Percentiles rank a stretch among this genome's conserved stretches.
phyloP scores from a whole-genome alignment of 2,113 vertebrate genomes.

The Paradoxurus hermaphroditus region DNA sequence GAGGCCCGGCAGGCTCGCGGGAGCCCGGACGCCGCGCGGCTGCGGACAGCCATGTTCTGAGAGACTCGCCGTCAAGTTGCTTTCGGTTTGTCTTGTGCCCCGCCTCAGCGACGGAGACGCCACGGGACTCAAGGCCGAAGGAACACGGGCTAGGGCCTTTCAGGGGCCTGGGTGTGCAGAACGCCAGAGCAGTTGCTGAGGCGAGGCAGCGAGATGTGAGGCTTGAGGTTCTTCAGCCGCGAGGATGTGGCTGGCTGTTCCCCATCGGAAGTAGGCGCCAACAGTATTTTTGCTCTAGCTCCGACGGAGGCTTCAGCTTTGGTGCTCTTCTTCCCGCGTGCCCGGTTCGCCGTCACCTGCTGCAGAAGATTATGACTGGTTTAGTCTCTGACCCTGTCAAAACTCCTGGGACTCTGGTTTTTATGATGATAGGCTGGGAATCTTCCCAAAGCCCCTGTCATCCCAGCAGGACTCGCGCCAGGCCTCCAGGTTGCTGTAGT shows the following conservation, averaged over 20 bases:
- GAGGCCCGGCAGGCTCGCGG: not conserved
- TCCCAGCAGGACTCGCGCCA: slow-evolving; percentile 86
- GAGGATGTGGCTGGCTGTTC: slow-evolving; percentile 76
- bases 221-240: fast-evolving
- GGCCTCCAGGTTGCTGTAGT: slow-evolving; percentile 90
- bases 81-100: slow-evolving; percentile 84
- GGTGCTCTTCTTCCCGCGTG: slow-evolving; percentile 85
- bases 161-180: slow-evolving; percentile 5
- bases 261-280: slow-evolving; percentile 86
- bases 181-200: slow-evolving; percentile 59
- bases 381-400: slow-evolving; percentile 52
- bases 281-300: slow-evolving; percentile 86
- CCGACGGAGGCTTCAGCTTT: slow-evolving; percentile 83
- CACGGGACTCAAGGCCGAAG: slow-evolving; percentile 86
- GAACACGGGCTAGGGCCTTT: slow-evolving; percentile 84
- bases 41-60: slow-evolving; percentile 47
- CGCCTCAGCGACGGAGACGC: slow-evolving; percentile 73
- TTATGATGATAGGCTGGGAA: slow-evolving; percentile 84
- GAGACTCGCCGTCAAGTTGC: slow-evolving; percentile 54
- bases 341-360: slow-evolving; percentile 61
- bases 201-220: not conserved
- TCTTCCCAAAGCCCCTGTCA: slow-evolving; percentile 84
- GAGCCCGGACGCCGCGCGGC: not conserved
- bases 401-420: slow-evolving; percentile 84
- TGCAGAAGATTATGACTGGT: slow-evolving; percentile 39